phyloP scores from a whole-genome alignment of 2,888 invertebrate species.

The Pristionchus exspectatus region DNA sequence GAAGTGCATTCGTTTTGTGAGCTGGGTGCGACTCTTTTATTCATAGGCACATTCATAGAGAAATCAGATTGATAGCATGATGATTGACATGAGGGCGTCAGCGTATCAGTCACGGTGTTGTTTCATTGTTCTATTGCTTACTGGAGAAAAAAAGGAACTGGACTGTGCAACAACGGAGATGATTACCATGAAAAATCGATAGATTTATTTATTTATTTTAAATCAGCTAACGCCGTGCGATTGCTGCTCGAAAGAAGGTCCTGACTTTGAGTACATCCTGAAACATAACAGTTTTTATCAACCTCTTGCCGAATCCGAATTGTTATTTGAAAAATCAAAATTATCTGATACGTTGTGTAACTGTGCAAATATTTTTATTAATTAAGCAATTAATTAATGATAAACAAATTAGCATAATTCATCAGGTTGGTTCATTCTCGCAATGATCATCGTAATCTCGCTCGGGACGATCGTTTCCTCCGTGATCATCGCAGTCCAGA shows the following conservation, averaged over 20 bases:
- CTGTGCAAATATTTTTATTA: neutral
- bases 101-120: neutral
- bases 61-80: slow-evolving; percentile 1
- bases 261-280: neutral
- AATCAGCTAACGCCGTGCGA: no score
- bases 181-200: no score
- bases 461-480: slow-evolving; percentile 81
- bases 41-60: slow-evolving; percentile 32
- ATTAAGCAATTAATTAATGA: neutral
- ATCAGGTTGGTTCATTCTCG: slow-evolving; percentile 81
- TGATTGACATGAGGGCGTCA: neutral
- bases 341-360: neutral
- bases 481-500: slow-evolving; percentile 81
- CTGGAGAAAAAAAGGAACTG: neutral
- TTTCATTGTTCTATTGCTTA: no score
- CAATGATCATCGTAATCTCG: slow-evolving; percentile 81
- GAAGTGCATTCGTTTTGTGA: slow-evolving; percentile 28
- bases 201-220: no score
- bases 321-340: no score
- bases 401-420: neutral
- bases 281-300: neutral
- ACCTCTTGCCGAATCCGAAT: no score
- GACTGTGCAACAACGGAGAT: neutral
- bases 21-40: neutral
- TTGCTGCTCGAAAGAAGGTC: neutral